Conservation (phyloP, 2,888 invertebrate species). For the Drosophila neotestacea region DNA sequence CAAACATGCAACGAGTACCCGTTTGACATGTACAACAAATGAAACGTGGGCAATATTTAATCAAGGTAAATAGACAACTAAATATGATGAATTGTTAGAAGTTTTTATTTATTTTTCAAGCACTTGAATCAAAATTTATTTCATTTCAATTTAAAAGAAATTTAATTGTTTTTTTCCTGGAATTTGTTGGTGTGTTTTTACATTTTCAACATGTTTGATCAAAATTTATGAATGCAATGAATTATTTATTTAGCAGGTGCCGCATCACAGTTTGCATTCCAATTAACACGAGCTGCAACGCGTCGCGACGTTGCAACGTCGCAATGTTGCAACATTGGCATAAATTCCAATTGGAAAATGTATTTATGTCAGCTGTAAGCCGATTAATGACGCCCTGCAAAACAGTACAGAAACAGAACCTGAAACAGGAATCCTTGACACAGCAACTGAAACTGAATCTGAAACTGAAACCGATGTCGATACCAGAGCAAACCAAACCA, state of each 20-base stretch:
- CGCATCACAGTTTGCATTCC: constrained; percentile 61
- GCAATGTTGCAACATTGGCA: constrained; percentile 33
- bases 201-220: constrained; percentile 38
- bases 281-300: constrained; percentile 56
- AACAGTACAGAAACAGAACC: constrained; percentile 17
- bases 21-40: constrained; percentile 7
- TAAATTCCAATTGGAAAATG: constrained; percentile 62
- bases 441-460: constrained; percentile 5
- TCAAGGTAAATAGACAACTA: neutral
- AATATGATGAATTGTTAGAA: constrained; percentile 3
- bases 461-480: constrained; percentile 27
- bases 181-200: constrained; percentile 41
- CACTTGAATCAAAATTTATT: constrained; percentile 3
- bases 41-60: neutral
- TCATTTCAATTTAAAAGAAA: neutral
- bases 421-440: no score
- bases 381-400: constrained; percentile 66
- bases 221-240: constrained; percentile 55
- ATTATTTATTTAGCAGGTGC: constrained; percentile 74
- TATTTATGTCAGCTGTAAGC: constrained; percentile 68
- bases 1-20: neutral
- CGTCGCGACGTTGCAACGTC: neutral
- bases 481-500: neutral
- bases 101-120: neutral
- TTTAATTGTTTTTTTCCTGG: neutral